Conservation (phyloP, 1,140 invertebrate species). For the Drosophila burlai region DNA sequence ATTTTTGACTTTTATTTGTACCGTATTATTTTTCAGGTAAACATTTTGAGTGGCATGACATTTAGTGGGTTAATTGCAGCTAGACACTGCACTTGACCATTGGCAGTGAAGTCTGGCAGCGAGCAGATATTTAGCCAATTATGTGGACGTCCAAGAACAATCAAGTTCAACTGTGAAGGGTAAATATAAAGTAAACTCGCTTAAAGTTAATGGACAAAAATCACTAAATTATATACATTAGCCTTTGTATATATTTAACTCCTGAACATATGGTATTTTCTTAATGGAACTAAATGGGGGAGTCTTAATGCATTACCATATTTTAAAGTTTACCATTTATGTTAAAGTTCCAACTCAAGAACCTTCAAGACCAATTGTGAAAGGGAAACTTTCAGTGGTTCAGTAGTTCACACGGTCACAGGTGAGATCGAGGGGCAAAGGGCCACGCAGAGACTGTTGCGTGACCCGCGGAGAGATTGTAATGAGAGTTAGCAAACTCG, state of each 20-base stretch:
- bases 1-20: not conserved
- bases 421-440: conserved; percentile 10
- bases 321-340: not conserved
- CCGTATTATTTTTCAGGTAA: too few species aligned
- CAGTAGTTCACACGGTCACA: conserved; percentile 31
- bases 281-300: too few species aligned
- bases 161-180: conserved; percentile 36
- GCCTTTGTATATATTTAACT: not conserved
- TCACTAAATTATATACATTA: conserved; percentile 1
- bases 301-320: not conserved
- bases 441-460: conserved; percentile 9
- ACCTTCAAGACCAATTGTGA: conserved; percentile 8
- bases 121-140: conserved; percentile 37
- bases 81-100: conserved; percentile 69
- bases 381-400: conserved; percentile 19
- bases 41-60: not conserved
- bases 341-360: not conserved
- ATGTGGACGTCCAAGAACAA: conserved; percentile 38
- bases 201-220: conserved; percentile 7
- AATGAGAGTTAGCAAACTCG: conserved; percentile 47
- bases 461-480: conserved; percentile 64
- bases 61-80: conserved; percentile 46
- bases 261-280: not conserved
- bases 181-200: conserved; percentile 8
- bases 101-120: conserved; percentile 57